Evolutionary conservation across 35 echinoderm and acorn worm species (phyloP), one percentile per base, ranked within the genome.

Genomic region (Acanthaster planci): DNA sequence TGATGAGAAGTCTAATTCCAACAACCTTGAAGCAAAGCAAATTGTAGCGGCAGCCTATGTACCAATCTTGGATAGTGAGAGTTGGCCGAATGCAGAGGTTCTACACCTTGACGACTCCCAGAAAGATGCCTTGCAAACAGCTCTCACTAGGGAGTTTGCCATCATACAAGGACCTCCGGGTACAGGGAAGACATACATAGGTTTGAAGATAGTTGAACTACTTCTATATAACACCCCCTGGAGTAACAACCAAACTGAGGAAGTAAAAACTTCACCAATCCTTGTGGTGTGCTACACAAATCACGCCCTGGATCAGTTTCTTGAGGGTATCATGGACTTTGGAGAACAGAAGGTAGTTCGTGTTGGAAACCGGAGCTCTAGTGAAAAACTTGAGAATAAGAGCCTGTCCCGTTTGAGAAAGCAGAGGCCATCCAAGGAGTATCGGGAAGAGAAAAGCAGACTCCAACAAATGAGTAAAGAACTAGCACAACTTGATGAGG

Each of bases 221-320:
- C 76, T 97, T 37, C 77, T 97, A 8, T 18, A 10, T 9, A 97
- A 97, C 38, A 7, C 38, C 38, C 52, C 51, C 86, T 89, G 93
- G 72, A 19, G 1, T 39, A 83, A 77, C 52, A 47, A 47, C 42
- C 42, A 47, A 47, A 4, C 42, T 12, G 52, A 23, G 18, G 58
- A 84, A 19, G 58, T 39, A 22, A 50, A 80, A 19, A 38, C 58
- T 17, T 38, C 78, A 18, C 96, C 96, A 30, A 99, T 99, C 22
- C 78, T 99, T 23, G 22, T 99, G 2, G 89, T 99, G 9, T 99
- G 92, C 60, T 94, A 60, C 27, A 99, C 96, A 52, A 99, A 99
- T 39, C 96, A 99, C 83, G 96, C 96, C 0, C 86, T 99, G 26
- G 96, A 99, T 77, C 96, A 99, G 57, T 99, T 99, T 75, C 40